Base-by-base conservation (phyloP, 1,140 invertebrate genomes). In the Caenorhabditis elegans region DNA sequence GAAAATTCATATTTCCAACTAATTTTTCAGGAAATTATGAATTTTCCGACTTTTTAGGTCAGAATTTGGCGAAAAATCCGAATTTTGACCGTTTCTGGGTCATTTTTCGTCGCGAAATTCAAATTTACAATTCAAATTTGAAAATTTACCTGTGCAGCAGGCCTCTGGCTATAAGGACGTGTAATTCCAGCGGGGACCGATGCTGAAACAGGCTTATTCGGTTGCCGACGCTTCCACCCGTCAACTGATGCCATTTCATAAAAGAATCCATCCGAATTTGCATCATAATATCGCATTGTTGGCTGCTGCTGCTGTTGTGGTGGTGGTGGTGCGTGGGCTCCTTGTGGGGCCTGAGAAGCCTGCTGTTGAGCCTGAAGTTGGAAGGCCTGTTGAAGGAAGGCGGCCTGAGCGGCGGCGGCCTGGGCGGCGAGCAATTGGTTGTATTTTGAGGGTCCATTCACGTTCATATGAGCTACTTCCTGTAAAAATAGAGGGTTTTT, bases 231-330 rank as follows among this genome's bases (percentile, higher is more conserved):
- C 39, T 83, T 81, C 87, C 87, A 88, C 39, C 87, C 87, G 76
- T 88, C 88, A 10, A 88, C 85, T 5, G 83, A 84, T 1, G 87
- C 86, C 87, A 90, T 86, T 60, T 89, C 88, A 51, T 87, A 88
- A 82, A 84, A 88, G 79, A 83, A 88, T 4, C 87, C 87, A 80
- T 88, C 87, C 28, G 84, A 84, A 8, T 43, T 76, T 5, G 87
- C 79, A 70, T 88, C 87, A 60, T 88, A 88, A 60, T 89, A 87
- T 49, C 84, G 17, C 60, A 70, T 70, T n/a, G 60, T 87, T 28
- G 34, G 49, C 53, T 80, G 49, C 8, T 24, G 31, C 19, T 49
- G 19, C 75, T 24, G 78, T 10, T 2, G 48, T 13, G 36, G 8
- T 34, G 51, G 3, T 1, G 36, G 31, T 13, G 39, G 82, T 19